Percentiles rank a stretch among this genome's conserved stretches.
Conservation (phyloP, 1,140 invertebrate species). For the Lasioglossum albipes region DNA sequence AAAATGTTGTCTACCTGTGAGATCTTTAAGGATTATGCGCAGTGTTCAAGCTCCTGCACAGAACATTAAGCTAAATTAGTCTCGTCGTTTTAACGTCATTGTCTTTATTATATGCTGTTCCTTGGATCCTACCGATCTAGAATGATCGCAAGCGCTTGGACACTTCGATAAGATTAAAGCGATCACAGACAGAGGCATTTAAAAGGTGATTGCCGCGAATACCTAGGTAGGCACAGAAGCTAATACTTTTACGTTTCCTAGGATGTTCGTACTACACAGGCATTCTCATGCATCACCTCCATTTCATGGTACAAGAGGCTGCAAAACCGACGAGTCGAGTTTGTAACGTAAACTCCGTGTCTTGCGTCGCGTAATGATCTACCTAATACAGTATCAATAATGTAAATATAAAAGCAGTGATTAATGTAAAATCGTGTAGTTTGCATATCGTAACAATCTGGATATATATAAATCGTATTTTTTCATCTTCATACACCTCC, state of each 20-base stretch:
- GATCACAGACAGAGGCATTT: constrained; percentile 74
- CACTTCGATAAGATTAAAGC: constrained; percentile 73
- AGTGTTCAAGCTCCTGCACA: constrained; percentile 72
- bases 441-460: constrained; percentile 49
- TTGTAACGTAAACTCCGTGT: constrained; percentile 66
- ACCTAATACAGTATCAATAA: constrained; percentile 48
- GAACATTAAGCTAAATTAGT: constrained; percentile 63
- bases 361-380: constrained; percentile 49
- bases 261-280: constrained; percentile 52
- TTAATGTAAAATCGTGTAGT: constrained; percentile 48
- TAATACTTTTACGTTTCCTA: constrained; percentile 68
- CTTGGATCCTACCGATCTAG: constrained; percentile 24
- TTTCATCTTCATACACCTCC: neutral
- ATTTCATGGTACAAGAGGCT: constrained; percentile 61
- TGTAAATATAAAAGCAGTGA: constrained; percentile 38
- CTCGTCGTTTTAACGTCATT: constrained; percentile 49
- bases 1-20: constrained; percentile 77
- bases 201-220: constrained; percentile 59
- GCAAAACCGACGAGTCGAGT: constrained; percentile 65
- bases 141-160: constrained; percentile 66
- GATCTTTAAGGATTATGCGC: constrained; percentile 74
- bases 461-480: constrained; percentile 47
- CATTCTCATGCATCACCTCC: constrained; percentile 54
- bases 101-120: constrained; percentile 38
- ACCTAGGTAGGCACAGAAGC: constrained; percentile 57